Conservation (phyloP, 2,113 vertebrate species). For the Oenanthe oenanthe region DNA sequence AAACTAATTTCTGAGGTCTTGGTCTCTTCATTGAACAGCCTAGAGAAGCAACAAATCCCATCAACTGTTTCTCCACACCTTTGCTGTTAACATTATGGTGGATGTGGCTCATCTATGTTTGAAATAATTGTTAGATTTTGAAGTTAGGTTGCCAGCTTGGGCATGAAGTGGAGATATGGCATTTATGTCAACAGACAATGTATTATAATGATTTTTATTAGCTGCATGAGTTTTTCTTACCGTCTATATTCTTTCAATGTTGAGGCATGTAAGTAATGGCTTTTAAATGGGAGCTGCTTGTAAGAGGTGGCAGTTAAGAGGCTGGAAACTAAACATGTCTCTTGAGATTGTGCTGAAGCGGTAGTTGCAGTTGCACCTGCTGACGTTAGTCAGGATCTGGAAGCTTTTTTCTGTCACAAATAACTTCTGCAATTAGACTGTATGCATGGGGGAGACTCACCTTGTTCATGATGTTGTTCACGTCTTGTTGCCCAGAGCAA, state of each 20-base stretch:
- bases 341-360: not conserved
- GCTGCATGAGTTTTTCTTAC: not conserved
- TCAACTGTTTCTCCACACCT: not conserved
- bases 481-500: not conserved
- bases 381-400: not conserved
- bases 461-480: not conserved
- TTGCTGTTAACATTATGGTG: not conserved
- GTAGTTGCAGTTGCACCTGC: not conserved
- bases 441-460: not conserved
- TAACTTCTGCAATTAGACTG: not conserved
- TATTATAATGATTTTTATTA: not conserved
- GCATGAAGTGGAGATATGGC: rapidly evolving
- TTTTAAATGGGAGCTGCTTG: not conserved
- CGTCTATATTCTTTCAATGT: not conserved
- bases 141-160: not conserved
- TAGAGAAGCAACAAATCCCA: not conserved
- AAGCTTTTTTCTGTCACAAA: not conserved
- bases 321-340: not conserved
- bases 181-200: not conserved
- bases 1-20: not conserved
- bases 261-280: not conserved
- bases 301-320: not conserved
- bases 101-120: not conserved
- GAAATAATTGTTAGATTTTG: not conserved
- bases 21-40: not conserved